Conservation (phyloP, 2,113 vertebrate genomes). For the Brienomyrus longianalis region DNA sequence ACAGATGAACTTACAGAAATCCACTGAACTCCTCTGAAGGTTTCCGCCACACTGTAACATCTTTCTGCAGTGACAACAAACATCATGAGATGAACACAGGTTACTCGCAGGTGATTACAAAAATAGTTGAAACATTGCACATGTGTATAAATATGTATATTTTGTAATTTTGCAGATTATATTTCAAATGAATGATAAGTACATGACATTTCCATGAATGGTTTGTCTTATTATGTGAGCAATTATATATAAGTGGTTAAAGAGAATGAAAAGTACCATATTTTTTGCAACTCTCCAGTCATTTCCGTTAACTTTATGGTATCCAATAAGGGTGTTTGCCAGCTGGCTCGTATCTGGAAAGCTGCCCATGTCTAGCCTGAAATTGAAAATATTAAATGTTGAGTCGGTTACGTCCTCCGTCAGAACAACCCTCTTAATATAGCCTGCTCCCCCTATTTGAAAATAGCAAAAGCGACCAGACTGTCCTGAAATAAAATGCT, state of each 20-base stretch:
- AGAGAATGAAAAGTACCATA: not conserved
- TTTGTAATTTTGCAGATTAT: not conserved
- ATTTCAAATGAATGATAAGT: not conserved
- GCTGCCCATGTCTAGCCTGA: slow-evolving; percentile 7
- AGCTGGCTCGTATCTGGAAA: slow-evolving; percentile 12
- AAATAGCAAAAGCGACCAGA: not conserved
- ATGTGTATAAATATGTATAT: not conserved
- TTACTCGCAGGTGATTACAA: not conserved
- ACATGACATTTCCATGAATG: not conserved
- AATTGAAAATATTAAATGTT: not conserved
- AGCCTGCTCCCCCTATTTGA: not conserved
- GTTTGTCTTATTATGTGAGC: not conserved
- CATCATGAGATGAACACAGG: not conserved
- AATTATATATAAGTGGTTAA: not conserved
- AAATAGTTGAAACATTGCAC: not conserved
- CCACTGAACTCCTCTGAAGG: slow-evolving; percentile 74
- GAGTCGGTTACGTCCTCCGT: not conserved
- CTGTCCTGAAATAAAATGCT: not conserved
- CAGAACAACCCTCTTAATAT: not conserved
- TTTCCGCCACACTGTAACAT: slow-evolving; percentile 73
- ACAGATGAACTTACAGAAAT: slow-evolving; percentile 67
- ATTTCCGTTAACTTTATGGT: not conserved
- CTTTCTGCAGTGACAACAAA: slow-evolving; percentile 58
- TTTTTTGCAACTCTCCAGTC: slow-evolving; percentile 21
- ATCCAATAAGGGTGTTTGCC: slow-evolving; percentile 11